Percentiles rank a stretch among this genome's conserved stretches.
Conservation (phyloP, 1,140 invertebrate species). For the Camponotus pennsylvanicus region DNA sequence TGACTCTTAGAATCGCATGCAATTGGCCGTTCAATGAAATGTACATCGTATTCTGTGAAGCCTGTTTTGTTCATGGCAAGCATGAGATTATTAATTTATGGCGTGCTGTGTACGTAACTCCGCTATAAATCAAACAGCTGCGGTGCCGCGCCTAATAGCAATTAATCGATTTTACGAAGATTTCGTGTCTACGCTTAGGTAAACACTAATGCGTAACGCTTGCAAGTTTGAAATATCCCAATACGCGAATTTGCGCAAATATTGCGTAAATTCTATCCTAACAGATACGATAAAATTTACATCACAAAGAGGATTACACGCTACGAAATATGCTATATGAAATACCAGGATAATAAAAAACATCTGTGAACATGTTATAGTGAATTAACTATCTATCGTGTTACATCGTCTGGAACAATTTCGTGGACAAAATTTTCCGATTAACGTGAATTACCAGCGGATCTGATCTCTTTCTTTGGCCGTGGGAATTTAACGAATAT, state of each 20-base stretch:
- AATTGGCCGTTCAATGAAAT: conserved; percentile 50
- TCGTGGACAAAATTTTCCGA: not conserved
- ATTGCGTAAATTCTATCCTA: not conserved
- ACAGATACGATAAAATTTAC: conserved; percentile 6
- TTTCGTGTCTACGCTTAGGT: conserved; percentile 28
- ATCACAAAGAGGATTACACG: not conserved
- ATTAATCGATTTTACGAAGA: conserved; percentile 57
- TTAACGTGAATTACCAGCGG: conserved; percentile 2
- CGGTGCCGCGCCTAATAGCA: conserved; percentile 42
- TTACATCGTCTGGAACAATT: not conserved
- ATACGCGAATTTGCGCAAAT: not conserved
- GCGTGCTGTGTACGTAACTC: conserved; percentile 37
- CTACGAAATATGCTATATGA: not conserved
- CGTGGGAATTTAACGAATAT: conserved; percentile 51
- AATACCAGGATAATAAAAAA: not conserved
- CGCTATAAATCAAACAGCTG: conserved; percentile 48
- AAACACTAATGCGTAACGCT: not conserved
- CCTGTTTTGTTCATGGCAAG: conserved; percentile 50
- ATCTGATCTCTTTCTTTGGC: conserved; percentile 15
- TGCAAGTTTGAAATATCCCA: not conserved
- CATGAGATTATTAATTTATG: conserved; percentile 56
- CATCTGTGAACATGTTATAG: not conserved
- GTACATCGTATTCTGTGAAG: not conserved
- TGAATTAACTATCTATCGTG: conserved; percentile 34
- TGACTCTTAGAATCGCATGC: conserved; percentile 44